Conservation (phyloP, 2,888 invertebrate genomes). For the Cetonia aurata region DNA sequence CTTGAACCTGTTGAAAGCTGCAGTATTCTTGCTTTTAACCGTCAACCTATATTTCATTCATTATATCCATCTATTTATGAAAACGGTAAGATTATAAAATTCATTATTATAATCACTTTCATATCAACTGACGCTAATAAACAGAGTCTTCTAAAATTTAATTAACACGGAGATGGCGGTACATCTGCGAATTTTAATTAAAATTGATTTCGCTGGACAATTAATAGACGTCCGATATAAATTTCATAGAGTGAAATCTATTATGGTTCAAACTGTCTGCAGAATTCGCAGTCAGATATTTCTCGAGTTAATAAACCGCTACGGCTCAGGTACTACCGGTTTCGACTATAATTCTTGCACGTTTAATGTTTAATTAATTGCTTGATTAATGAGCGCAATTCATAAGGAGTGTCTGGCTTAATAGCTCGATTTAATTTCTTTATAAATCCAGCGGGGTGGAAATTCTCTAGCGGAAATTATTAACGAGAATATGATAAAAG, state of each 20-base stretch:
- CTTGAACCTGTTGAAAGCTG: too few relatives aligned
- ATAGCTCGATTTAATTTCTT: constrained; percentile 33
- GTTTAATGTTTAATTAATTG: constrained; percentile 41
- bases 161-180: background rate
- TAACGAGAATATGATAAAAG: background rate
- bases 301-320: constrained; percentile 26
- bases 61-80: too few relatives aligned
- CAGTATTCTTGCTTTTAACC: too few relatives aligned
- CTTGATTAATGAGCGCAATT: constrained; percentile 33
- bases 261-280: constrained; percentile 28
- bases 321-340: constrained; percentile 23
- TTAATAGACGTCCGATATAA: constrained; percentile 28
- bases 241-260: constrained; percentile 35
- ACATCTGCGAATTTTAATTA: constrained; percentile 20
- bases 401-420: constrained; percentile 27
- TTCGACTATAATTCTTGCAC: constrained; percentile 36
- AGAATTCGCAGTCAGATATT: constrained; percentile 14
- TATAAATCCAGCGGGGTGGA: constrained; percentile 8
- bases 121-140: too few relatives aligned
- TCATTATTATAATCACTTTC: too few relatives aligned
- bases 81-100: too few relatives aligned
- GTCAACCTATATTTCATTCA: too few relatives aligned
- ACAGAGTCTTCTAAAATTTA: background rate
- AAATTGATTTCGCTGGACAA: constrained; percentile 16
- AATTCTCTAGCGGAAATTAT: constrained; percentile 15